Evolutionary conservation across 2,888 invertebrate species (phyloP), one percentile per base, ranked within the genome.

Genomic region (Dynastes maya): DNA sequence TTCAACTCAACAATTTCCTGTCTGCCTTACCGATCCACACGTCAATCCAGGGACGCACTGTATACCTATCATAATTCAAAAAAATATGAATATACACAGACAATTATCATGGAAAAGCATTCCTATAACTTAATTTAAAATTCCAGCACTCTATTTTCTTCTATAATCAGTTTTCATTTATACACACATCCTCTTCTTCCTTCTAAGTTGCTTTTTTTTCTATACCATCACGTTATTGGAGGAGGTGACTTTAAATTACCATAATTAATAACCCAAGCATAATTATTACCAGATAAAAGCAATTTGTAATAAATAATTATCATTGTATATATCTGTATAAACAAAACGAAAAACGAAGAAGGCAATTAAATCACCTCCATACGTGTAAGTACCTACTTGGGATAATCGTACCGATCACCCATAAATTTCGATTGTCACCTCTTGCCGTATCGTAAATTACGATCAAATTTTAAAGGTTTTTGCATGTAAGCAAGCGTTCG

Each of bases 231-330:
- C 55, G n/a, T 58, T 71, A 58, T 58, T 16, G 58, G 55, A 71
- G 71, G 55, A 71, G 71, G 71, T 58, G 71, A 55, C 8, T 58
- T 58, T 51, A 71, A 71, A 71, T 71, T 71, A 71, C 58, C 16
- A 55, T 58, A 71, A 71, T 71, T 71, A 71, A 58, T 55, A 71
- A 22, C 16, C 16, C 16, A 55, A 45, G 27, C 45, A 71, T 71
- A 71, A 67, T 67, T 71, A 37, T n/a, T n/a, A 58, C 58, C 55
- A 58, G 40, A 71, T 71, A 71, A 58, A 58, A 22, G 37, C 71
- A 71, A 71, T 71, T 71, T 55, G 71, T 71, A 71, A 71, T 71
- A 68, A 68, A 63, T 63, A 67, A 71, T 71, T 71, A 71, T 32
- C n/a, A 16, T 71, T 71, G 55, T 16, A 37, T 45, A 11, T 45